These are phyloP conservation scores for Helicoverpa assulta DNA, from an alignment of 2,888 invertebrate species.

Conservation along the genomic window DNA sequence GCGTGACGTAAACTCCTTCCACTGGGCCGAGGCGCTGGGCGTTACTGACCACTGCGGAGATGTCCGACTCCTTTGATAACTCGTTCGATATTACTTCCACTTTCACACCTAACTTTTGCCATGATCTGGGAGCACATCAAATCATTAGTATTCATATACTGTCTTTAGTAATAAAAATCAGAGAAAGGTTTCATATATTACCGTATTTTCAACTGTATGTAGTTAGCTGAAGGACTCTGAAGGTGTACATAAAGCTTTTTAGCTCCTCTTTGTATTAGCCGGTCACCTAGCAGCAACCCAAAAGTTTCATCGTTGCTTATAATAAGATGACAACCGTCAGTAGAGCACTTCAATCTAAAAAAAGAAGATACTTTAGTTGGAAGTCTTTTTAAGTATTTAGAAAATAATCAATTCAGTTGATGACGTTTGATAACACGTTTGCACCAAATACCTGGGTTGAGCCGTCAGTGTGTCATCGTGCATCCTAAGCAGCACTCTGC, in stretches of 20 bases:
- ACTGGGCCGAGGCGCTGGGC: slow-evolving; percentile 23
- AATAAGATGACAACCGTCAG: slow-evolving; percentile 37
- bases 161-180: too few species aligned
- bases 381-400: not conserved
- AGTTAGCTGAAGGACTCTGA: slow-evolving; percentile 21
- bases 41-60: slow-evolving; percentile 21
- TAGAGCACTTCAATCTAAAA: slow-evolving; percentile 37
- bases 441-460: slow-evolving; percentile 35
- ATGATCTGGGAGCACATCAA: slow-evolving; percentile 15
- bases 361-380: not conserved
- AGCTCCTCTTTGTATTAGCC: slow-evolving; percentile 69
- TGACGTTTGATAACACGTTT: not conserved
- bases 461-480: not conserved
- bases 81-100: slow-evolving; percentile 22
- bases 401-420: too few species aligned
- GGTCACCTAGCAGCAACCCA: slow-evolving; percentile 66
- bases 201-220: slow-evolving; percentile 46
- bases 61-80: slow-evolving; percentile 15
- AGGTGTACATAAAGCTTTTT: slow-evolving; percentile 64
- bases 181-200: slow-evolving; percentile 8
- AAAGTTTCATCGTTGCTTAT: slow-evolving; percentile 48
- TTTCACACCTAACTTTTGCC: slow-evolving; percentile 43
- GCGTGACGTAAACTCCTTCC: slow-evolving; percentile 44
- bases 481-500: slow-evolving; percentile 47
- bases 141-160: too few species aligned